Evolutionary conservation across 2,113 vertebrate species (phyloP).

Genomic region (Excalfactoria chinensis): DNA sequence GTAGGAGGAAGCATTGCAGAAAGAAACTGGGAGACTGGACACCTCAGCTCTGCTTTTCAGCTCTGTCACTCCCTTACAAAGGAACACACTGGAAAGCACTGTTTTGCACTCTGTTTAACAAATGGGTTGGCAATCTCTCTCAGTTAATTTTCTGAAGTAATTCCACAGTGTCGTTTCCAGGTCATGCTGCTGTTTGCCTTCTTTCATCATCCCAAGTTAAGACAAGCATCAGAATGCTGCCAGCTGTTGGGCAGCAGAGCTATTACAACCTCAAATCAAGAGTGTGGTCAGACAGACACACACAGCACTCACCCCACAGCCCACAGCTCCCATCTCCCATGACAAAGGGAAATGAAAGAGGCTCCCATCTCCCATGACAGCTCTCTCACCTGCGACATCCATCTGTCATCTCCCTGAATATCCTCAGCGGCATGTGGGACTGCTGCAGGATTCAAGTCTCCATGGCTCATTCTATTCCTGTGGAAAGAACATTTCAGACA

Average conservation of each 20-base stretch:
- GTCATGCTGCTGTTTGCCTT: accelerated
- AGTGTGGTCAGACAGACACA: accelerated
- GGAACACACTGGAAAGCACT: accelerated
- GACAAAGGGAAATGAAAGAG: too few species aligned
- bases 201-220: accelerated
- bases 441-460: constrained; percentile 89
- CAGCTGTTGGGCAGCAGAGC: not conserved
- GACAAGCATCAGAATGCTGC: accelerated
- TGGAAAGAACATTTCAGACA: not conserved
- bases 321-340: accelerated
- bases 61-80: not conserved
- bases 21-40: accelerated
- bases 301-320: accelerated
- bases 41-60: not conserved
- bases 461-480: constrained; percentile 89
- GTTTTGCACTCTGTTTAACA: too few species aligned
- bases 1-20: not conserved
- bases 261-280: not conserved
- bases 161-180: not conserved
- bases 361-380: too few species aligned
- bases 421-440: constrained; percentile 87
- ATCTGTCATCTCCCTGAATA: constrained; percentile 91
- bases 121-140: not conserved
- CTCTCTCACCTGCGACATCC: constrained; percentile 91
- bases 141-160: accelerated